Percentiles rank a stretch among this genome's conserved stretches.
Conservation (phyloP, 2,797 vertebrate genomes). For the Serranus cabrilla region DNA sequence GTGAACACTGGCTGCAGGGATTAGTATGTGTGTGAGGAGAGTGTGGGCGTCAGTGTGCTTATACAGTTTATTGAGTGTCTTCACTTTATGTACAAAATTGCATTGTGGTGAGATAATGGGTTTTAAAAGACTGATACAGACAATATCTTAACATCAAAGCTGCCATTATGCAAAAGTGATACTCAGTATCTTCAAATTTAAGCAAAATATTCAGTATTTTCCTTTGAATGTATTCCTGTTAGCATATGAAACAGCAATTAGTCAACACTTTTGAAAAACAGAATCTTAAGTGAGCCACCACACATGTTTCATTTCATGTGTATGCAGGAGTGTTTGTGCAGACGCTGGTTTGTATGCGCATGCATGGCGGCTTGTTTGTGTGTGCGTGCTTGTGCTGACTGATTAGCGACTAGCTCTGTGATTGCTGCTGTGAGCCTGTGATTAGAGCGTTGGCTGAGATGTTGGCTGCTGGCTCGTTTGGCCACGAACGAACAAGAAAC, state of each 20-base stretch:
- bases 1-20: constrained; percentile 44
- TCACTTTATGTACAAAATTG: not conserved
- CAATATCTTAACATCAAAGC: not conserved
- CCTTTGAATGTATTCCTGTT: not conserved
- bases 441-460: constrained; percentile 58
- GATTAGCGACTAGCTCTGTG: constrained; percentile 55
- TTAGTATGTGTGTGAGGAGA: constrained; percentile 43
- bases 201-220: constrained; percentile 7
- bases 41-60: constrained; percentile 14
- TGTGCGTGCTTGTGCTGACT: constrained; percentile 49
- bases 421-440: constrained; percentile 63
- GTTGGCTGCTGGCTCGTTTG: constrained; percentile 52
- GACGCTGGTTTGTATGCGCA: not conserved
- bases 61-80: constrained; percentile 17
- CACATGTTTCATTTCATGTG: not conserved
- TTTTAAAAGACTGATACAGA: not conserved
- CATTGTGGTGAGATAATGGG: not conserved
- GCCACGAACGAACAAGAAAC: constrained; percentile 36
- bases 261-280: not conserved
- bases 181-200: constrained; percentile 1
- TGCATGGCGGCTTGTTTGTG: constrained; percentile 34
- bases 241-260: constrained; percentile 18
- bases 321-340: constrained; percentile 1
- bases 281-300: constrained; percentile 2
- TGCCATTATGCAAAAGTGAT: not conserved